Evolutionary conservation across 2,888 invertebrate species (phyloP), one percentile per base, ranked within the genome.

Genomic region (Parasteatoda lunata): DNA sequence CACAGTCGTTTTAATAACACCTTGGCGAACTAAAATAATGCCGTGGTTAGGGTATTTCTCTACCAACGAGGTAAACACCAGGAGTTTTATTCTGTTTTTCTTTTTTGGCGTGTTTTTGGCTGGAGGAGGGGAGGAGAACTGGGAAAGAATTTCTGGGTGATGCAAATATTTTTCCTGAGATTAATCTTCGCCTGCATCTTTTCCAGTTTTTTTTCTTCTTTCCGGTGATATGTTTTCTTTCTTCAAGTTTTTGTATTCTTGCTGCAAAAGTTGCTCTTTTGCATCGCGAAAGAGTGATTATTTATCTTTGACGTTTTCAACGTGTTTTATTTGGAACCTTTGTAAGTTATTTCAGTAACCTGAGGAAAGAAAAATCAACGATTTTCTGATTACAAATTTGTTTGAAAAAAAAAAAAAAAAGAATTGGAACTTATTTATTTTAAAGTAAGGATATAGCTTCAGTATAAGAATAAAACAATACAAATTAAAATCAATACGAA

Each of bases 101-200:
- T 51, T 49, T 51, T 66, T 64, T 4, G 11, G 30, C 47, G 30
- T 71, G 49, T 51, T 66, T 64, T 4, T 30, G 30, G 59, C 45
- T 71, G 51, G 49, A 49, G 68, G 7, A n/a, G 11, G 48, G n/a
- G 45, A 5, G 51, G 30, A 30, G 30, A 30, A 2, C 30, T 30
- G 30, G 30, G 30, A 30, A 30, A 66, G 65, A 84, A 77, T 84
- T 77, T 77, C 72, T 49, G 9, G 71, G 48, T 48, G 77, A 84
- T 84, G 83, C 77, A 84, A 84, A 84, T 84, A 84, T 72, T 77
- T 71, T 72, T 66, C 71, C 51, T 65, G 64, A 72, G 77, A 84
- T 84, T 77, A 77, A 84, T 77, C 83, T 84, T 66, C 66, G 71
- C 72, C 66, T 65, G 47, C 77, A 15, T 69, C 47, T 68, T 81